Base-by-base conservation (phyloP, 2,888 invertebrate genomes). In the Mylabris sibirica region DNA sequence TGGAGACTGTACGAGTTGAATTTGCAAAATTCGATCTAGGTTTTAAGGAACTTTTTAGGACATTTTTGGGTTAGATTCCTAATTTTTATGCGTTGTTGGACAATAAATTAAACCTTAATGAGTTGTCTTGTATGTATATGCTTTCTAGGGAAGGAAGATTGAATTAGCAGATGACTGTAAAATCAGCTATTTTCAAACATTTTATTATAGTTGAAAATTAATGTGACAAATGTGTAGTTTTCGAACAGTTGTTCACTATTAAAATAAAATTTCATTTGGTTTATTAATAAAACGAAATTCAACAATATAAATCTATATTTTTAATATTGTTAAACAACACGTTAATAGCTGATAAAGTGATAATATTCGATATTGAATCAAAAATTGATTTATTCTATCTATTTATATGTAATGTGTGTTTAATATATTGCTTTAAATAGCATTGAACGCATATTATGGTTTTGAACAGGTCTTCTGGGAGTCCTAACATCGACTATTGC, bases 391-490 rank as follows among this genome's bases (percentile, higher is more conserved):
- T 22, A 22, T 49, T 49, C 20, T 53, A 53, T 22, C 22, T 22
- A 9, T 49, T 49, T 49, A 49, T 49, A 17, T 22, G 44, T 49
- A 49, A 49, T 49, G 17, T 49, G 22, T 53, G 9, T 53, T 53
- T 53, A 53, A 22, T 53, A 12, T 53, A 53, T 53, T 24, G 22
- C 12, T 53, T 22, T 12, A 53, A 9, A 22, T 12, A 22, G 53
- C 53, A 53, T 22, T 22, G 53, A 22, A 53, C 22, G 53, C 22
- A 53, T 53, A 53, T 53, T 53, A 22, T 53, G 22, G 53, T 53
- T 53, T 53, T 11, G 20, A 70, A 69, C 64, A 59, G 66, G 61
- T 41, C 70, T 70, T 66, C 35, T 41, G 69, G 66, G 69, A 64
- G 64, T 61, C 57, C 64, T 53, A 34, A 30, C 57, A 38, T 35